Base-by-base conservation (phyloP, 1,140 invertebrate genomes). In the Nixonia krombeini region DNA sequence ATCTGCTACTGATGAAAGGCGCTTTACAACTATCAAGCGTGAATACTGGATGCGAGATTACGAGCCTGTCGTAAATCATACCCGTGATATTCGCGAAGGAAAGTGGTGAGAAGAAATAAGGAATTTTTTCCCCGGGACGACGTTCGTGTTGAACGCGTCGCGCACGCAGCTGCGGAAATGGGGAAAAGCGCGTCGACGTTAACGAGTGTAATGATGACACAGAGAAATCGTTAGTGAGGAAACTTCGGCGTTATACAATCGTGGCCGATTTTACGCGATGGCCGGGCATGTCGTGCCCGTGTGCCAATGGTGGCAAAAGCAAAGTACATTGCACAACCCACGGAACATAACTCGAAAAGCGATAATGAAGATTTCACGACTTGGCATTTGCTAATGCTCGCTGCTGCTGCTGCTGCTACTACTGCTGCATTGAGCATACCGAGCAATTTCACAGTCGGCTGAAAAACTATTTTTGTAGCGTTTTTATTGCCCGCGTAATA, bases 11-110 rank as follows among this genome's bases (percentile, higher is more conserved):
- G 29, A 31, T 31, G 29, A 31, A 31, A 31, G 29, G 29, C 29
- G 29, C 29, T 31, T 31, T 31, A 12, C 29, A 31, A 31, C 29
- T 31, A 31, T 31, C 29, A 31, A 31, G 29, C 29, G 29, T 31
- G 29, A 31, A 31, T 31, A 31, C 29, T 31, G 9, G 29, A 31
- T 31, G 29, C 9, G 29, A 31, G 29, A 31, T 31, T 31, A 31
- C 29, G 29, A 31, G 29, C 9, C 10, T 8, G 8, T 31, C 29
- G 29, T 31, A 31, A 31, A 31, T 31, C 29, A 31, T 9, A 31
- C 10, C 9, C 29, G 8, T 31, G 29, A 31, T 31, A 31, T 31
- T 31, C 29, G 29, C 29, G 29, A 12, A 31, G 8, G 29, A 31
- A 31, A 31, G 9, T 2, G 10, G 29, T 12, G 29, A 12, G 9